Percentiles rank a stretch among this genome's conserved stretches.
Evolutionary conservation across 2,888 invertebrate genomes (phyloP).

Genomic region (Alentia gelatinosa): DNA sequence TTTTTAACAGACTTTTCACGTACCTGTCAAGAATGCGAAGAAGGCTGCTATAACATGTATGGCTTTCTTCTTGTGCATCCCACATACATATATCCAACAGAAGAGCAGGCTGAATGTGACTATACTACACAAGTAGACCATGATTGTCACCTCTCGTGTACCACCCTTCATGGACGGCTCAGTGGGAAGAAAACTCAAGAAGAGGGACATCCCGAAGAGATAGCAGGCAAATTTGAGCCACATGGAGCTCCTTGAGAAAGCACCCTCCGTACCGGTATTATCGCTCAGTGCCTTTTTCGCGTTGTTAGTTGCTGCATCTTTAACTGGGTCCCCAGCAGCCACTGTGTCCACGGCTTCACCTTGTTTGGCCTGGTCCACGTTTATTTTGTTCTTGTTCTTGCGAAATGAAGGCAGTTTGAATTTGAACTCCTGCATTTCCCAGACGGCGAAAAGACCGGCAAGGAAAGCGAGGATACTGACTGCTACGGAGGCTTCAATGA

Average conservation of each 20-base stretch:
- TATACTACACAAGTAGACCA: constrained; percentile 5
- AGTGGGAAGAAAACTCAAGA: constrained; percentile 6
- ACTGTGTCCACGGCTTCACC: not conserved
- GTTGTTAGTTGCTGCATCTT: not conserved
- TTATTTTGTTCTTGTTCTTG: not conserved
- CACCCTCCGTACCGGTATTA: not conserved
- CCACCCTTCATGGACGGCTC: constrained; percentile 9
- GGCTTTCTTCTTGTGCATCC: not conserved
- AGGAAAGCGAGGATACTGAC: not conserved
- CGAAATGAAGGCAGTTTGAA: not conserved
- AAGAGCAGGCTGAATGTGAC: not conserved
- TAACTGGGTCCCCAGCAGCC: too few relatives aligned
- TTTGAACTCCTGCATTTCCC: constrained; percentile 16
- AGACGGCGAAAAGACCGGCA: constrained; percentile 4
- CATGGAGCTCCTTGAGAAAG: not conserved
- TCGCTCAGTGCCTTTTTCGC: not conserved
- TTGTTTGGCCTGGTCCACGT: constrained; percentile 4
- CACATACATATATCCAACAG: not conserved
- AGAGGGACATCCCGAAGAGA: constrained; percentile 3
- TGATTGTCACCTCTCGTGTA: constrained; percentile 8
- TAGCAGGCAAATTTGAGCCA: constrained; percentile 22
- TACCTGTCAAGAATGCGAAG: not conserved
- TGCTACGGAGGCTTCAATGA: not conserved
- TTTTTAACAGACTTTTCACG: too few relatives aligned
- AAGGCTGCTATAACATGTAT: not conserved